A percentile compares a stretch with the other conserved stretches of the same genome.
Evolutionary conservation across 2,113 vertebrate genomes (phyloP).

Genomic region (Nesogale talazaci): DNA sequence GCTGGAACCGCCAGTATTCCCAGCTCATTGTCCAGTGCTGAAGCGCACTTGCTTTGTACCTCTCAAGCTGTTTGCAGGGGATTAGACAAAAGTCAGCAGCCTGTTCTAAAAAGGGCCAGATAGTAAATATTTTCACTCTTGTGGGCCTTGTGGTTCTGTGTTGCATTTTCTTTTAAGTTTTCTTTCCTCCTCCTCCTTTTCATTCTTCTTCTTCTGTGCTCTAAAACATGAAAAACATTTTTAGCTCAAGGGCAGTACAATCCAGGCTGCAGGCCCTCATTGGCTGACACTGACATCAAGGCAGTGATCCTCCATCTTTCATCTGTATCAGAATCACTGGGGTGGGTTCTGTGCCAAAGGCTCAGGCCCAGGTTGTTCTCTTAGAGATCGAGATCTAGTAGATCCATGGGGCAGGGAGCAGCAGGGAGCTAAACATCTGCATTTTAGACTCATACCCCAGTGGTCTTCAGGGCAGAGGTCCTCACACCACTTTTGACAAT

Average conservation of each 20-base stretch:
- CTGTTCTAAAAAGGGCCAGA: not conserved
- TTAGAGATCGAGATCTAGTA: not conserved
- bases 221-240: constrained; percentile 2
- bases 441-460: not conserved
- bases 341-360: not conserved
- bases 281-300: not conserved
- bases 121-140: not conserved
- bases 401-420: not conserved
- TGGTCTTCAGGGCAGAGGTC: not conserved
- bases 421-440: not conserved
- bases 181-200: not conserved
- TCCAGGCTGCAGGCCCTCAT: not conserved
- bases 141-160: not conserved
- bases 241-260: not conserved
- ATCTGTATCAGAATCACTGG: not conserved
- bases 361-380: not conserved
- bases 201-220: not conserved
- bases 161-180: not conserved
- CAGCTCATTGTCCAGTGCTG: not conserved
- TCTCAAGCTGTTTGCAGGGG: not conserved
- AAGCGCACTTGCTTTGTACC: not conserved
- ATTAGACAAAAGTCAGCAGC: not conserved
- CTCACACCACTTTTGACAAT: not conserved
- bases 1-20: not conserved
- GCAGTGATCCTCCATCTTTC: not conserved